phyloP scores from a whole-genome alignment of 1,140 invertebrate genomes.

The Bombus terrestris region DNA sequence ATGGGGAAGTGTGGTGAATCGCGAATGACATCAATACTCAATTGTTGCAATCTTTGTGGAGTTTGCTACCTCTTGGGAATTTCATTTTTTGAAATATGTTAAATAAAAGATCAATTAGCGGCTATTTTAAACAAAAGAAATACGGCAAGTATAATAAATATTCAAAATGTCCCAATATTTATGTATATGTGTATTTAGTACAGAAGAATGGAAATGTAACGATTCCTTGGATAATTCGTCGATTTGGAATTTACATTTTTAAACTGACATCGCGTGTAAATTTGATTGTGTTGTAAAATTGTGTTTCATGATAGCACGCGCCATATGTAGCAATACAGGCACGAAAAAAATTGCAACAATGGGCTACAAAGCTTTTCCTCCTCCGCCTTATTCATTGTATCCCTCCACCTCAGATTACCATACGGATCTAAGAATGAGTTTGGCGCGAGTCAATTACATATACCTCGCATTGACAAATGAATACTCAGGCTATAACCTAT shows the following conservation, averaged over 20 bases:
- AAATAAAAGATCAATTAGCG: not conserved
- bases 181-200: not conserved
- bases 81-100: not conserved
- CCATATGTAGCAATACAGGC: not conserved
- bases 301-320: not conserved
- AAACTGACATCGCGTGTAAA: no score
- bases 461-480: not conserved
- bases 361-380: conserved; percentile 16
- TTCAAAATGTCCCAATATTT: not conserved
- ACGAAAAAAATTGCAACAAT: conserved; percentile 20
- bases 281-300: not conserved
- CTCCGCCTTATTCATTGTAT: conserved; percentile 27
- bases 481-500: not conserved
- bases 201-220: no score
- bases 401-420: not conserved
- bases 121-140: not conserved
- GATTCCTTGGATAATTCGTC: no score
- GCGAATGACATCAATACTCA: no score
- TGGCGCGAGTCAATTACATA: conserved; percentile 5
- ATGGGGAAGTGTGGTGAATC: no score
- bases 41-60: no score
- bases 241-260: no score
- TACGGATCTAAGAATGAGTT: conserved; percentile 9
- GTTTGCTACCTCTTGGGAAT: no score
- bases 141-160: not conserved